phyloP scores from a whole-genome alignment of 2,113 vertebrate genomes.

The Nerophis ophidion region DNA sequence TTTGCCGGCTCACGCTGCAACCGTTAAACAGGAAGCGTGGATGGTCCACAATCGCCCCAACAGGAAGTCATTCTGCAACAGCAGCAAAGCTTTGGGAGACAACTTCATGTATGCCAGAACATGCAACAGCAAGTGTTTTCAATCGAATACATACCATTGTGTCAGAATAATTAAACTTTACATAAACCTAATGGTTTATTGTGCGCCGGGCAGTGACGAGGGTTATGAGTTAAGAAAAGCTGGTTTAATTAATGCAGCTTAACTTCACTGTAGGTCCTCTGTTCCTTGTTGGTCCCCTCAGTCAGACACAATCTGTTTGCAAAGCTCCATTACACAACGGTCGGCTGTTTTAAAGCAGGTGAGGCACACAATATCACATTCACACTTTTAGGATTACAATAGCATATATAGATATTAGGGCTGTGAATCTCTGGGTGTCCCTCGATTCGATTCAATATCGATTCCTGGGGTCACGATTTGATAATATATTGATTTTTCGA shows the following conservation, averaged over 20 bases:
- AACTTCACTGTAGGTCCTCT: slow-evolving; percentile 19
- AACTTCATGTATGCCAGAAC: slow-evolving; percentile 27
- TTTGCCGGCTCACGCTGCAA: slow-evolving; percentile 30
- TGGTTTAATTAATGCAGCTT: slow-evolving; percentile 22
- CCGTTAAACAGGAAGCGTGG: slow-evolving; percentile 51
- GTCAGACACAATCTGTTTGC: neutral
- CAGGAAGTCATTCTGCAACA: slow-evolving; percentile 67
- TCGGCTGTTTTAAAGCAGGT: slow-evolving; percentile 12
- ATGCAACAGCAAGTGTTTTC: neutral
- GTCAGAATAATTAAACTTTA: neutral
- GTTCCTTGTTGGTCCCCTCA: slow-evolving; percentile 16
- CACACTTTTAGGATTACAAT: neutral
- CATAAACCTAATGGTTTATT: slow-evolving; percentile 3
- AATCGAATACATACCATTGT: neutral
- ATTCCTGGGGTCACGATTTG: no score
- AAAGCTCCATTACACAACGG: slow-evolving; percentile 28
- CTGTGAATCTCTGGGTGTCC: no score
- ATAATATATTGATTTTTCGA: no score
- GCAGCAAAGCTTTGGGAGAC: slow-evolving; percentile 39
- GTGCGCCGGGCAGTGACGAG: neutral
- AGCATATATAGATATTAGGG: no score
- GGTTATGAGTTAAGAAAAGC: slow-evolving; percentile 8
- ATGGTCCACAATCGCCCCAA: slow-evolving; percentile 26
- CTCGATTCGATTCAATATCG: no score
- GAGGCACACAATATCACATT: slow-evolving; percentile 1